Base-by-base conservation (phyloP, 2,888 invertebrate genomes). In the Caenorhabditis doughertyi region DNA sequence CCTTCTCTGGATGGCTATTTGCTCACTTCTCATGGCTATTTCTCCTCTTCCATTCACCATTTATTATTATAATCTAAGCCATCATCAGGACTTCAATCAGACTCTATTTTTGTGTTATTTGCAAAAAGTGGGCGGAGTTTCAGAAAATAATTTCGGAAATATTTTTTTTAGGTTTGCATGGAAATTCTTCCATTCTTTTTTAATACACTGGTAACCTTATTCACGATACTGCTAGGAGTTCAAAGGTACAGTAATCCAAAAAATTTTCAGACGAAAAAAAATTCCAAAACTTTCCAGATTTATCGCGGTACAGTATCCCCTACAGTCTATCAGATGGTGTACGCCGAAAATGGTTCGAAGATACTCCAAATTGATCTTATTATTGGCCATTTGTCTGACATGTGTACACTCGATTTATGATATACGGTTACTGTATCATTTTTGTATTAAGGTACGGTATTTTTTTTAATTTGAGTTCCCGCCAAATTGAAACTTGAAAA, bases 131-230 rank as follows among this genome's bases (percentile, higher is more conserved):
- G 79, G 18, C 39, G 42, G 47, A 23, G 1, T 35, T 39, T 58
- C 21, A 16, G n/a, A 18, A 16, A 23, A 2, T 47, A 18, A 16
- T 64, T 64, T 27, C 9, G 32, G 13, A 49, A 4, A 16, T 16
- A 8, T 18, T 13, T 23, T 29, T 68, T 81, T 32, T 18, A 82
- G 83, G 74, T 88, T 9, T 87, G 84, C 56, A 88, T 88, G 88
- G 87, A 88, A 72, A 84, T 85, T 23, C 42, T 88, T 21, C 88
- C 88, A 8, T 87, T 88, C 67, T 87, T 88, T 79, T 88, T 88
- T 85, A 88, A 88, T 64, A 86, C 84, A 4, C 76, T 88, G 5
- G 86, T 87, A 65, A 87, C 87, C 2, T 68, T 88, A 9, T 87
- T 87, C 71, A 88, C 88, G 3, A 81, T 88, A 16, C 71, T 88